Evolutionary conservation across 2,888 invertebrate genomes (phyloP), one percentile per base, ranked within the genome.

Genomic region (Drosophila mimetica): DNA sequence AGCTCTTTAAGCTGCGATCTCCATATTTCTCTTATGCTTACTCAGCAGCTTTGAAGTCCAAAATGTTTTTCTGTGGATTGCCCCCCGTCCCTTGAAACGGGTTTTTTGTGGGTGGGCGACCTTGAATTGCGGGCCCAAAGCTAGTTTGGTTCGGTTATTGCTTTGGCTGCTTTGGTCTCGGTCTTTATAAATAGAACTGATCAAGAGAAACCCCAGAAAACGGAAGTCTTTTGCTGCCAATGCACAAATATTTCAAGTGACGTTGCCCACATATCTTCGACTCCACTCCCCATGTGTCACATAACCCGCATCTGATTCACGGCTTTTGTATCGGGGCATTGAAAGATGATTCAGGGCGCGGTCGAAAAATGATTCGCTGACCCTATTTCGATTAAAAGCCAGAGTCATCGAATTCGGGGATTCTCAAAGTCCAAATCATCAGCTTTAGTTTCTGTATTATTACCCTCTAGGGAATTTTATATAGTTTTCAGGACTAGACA

Each of bases 101-200:
- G 71, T 71, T 71, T 69, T 8, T 44, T 46, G 48, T 71, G 54
- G 55, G 61, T 16, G 51, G 39, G 37, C 74, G 83, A 83, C 81
- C 81, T 81, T 81, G 81, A 83, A 66, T 75, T 71, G 65, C 30
- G 46, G 30, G 37, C 42, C 64, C 42, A 50, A 30, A 64, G 64
- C 61, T 52, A 61, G 61, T 51, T 64, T 63, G 2, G 13, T 30
- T 37, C n/a, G 42, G 41, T 36, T 28, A 36, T 44, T 64, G 51
- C 37, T 55, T 50, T 37, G 11, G 44, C 32, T 67, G 55, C 34
- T 67, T 50, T 37, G 25, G 50, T 65, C 57, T 34, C 7, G 18
- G 28, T 22, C 16, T 51, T 54, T 67, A 65, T 36, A 67, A 67
- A 67, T 67, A 65, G 64, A 65, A 50, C 30, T 50, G 46, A 37